Conservation (phyloP, 1,140 invertebrate species). For the Drosophila prosaltans region DNA sequence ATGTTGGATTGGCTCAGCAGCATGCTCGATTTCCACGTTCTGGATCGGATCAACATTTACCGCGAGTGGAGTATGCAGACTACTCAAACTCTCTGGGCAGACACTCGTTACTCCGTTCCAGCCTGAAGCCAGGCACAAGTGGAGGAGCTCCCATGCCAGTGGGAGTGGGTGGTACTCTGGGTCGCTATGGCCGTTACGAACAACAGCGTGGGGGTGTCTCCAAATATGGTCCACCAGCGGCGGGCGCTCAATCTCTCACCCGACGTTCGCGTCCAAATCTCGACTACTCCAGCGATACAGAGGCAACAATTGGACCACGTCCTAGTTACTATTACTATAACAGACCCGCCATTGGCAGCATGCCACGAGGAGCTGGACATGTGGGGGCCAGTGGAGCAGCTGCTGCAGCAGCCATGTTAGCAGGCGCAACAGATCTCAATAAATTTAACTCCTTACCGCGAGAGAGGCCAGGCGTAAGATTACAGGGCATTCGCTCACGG, state of each 20-base stretch:
- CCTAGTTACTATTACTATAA: constrained; percentile 91
- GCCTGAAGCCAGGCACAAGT: constrained; percentile 87
- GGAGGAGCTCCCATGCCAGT: constrained; percentile 61
- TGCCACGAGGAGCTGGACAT: constrained; percentile 84
- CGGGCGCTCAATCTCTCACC: constrained; percentile 84
- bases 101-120: constrained; percentile 90
- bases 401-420: constrained; percentile 75
- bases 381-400: constrained; percentile 61
- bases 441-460: constrained; percentile 90
- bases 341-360: constrained; percentile 83
- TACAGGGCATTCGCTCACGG: constrained; percentile 75
- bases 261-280: constrained; percentile 89
- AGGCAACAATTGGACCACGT: constrained; percentile 91
- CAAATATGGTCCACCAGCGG: constrained; percentile 71
- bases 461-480: constrained; percentile 86
- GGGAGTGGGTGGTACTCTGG: constrained; percentile 79
- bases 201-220: constrained; percentile 63
- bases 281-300: constrained; percentile 97
- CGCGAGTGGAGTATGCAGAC: constrained; percentile 90
- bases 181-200: constrained; percentile 81
- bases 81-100: constrained; percentile 88
- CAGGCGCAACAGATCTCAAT: constrained; percentile 75
- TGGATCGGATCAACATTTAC: constrained; percentile 93
- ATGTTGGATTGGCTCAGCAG: constrained; percentile 76
- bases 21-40: constrained; percentile 87